phyloP scores from a whole-genome alignment of 2,888 invertebrate genomes.

The Bruchidius siliquastri region DNA sequence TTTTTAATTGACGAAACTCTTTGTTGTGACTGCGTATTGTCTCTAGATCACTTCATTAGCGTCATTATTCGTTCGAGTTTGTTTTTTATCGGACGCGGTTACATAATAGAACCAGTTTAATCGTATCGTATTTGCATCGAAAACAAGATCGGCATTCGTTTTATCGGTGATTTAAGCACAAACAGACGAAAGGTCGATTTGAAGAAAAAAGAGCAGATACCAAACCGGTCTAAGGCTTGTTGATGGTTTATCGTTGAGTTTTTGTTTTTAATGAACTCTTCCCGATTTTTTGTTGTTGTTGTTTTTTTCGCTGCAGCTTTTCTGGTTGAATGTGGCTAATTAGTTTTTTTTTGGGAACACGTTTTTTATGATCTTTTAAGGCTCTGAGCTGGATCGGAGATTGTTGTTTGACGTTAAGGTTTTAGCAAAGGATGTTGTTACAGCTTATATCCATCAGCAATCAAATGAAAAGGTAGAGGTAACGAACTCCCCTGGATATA shows the following conservation, averaged over 20 bases:
- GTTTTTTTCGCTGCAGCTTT: no score
- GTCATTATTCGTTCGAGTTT: neutral
- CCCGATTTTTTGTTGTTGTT: neutral
- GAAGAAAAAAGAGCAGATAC: neutral
- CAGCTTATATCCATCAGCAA: no score
- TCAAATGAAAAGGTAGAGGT: no score
- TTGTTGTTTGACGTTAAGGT: no score
- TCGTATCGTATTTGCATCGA: neutral
- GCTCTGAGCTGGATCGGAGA: no score
- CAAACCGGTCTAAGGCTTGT: neutral
- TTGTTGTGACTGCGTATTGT: neutral
- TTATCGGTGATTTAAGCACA: neutral
- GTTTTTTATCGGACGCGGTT: neutral
- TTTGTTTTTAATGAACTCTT: neutral
- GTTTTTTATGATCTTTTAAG: no score
- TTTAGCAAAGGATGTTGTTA: no score
- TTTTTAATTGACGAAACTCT: neutral
- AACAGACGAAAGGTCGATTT: neutral
- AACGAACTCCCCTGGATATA: no score
- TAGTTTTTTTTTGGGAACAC: no score
- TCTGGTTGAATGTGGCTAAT: no score
- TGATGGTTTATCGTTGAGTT: neutral
- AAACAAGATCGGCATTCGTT: neutral
- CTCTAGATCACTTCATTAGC: neutral
- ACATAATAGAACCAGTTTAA: neutral